Conservation (phyloP, 2,797 vertebrate genomes). For the Hoplostethus mediterraneus region DNA sequence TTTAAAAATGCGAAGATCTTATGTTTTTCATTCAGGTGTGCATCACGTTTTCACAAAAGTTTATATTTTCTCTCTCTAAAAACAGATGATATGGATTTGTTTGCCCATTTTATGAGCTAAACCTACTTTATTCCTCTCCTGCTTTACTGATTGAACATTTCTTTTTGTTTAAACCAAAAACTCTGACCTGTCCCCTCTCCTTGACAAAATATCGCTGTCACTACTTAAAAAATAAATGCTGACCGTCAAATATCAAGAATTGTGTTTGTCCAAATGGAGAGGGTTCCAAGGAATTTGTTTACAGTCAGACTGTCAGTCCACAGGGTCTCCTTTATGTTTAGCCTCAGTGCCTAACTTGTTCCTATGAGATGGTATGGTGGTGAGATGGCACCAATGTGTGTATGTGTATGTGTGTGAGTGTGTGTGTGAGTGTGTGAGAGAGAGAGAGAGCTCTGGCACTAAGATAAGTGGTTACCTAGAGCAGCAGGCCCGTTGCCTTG, state of each 20-base stretch:
- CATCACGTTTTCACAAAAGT: no score
- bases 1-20: no score
- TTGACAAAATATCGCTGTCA: no score
- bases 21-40: no score
- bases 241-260: no score
- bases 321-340: constrained; percentile 39
- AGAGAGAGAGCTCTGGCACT: constrained; percentile 30
- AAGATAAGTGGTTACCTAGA: constrained; percentile 17
- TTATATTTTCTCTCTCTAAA: not conserved
- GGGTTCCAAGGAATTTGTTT: not conserved
- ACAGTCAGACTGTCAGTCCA: constrained; percentile 4
- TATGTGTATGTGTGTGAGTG: constrained; percentile 27
- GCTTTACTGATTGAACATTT: no score
- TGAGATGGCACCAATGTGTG: not conserved
- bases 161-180: no score
- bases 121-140: not conserved
- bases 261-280: not conserved
- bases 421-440: constrained; percentile 20
- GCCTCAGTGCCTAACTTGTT: constrained; percentile 43
- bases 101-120: not conserved
- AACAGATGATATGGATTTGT: not conserved
- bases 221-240: no score
- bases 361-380: not conserved
- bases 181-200: no score
- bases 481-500: constrained; percentile 33